Conservation (phyloP, 2,797 vertebrate species). For the Cottoperca gobio region DNA sequence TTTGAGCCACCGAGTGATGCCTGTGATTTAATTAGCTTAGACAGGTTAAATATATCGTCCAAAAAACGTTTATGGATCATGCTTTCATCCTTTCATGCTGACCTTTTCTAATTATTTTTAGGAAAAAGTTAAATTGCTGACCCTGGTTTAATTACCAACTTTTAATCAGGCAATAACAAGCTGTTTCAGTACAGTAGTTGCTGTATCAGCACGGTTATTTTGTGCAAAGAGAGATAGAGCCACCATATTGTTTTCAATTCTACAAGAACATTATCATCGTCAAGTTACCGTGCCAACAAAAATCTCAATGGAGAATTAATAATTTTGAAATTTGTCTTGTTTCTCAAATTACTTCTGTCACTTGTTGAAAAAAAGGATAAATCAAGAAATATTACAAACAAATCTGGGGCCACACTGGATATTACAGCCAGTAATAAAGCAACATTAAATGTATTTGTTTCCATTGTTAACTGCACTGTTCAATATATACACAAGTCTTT, state of each 20-base stretch:
- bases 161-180: constrained; percentile 31
- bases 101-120: constrained; percentile 37
- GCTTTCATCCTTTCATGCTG: constrained; percentile 17
- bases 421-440: constrained; percentile 2
- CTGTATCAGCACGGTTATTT: constrained; percentile 16
- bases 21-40: constrained; percentile 36
- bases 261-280: constrained; percentile 23
- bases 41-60: constrained; percentile 28
- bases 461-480: background rate
- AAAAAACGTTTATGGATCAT: constrained; percentile 9
- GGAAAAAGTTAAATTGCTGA: constrained; percentile 30
- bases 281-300: constrained; percentile 1
- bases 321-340: background rate
- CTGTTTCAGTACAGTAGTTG: background rate
- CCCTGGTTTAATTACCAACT: constrained; percentile 37
- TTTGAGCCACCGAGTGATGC: constrained; percentile 3
- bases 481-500: background rate
- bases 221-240: background rate
- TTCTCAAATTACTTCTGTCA: background rate
- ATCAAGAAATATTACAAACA: background rate
- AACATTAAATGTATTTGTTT: background rate
- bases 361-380: constrained; percentile 5
- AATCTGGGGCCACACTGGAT: background rate
- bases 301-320: background rate
- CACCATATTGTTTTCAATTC: background rate